Percentiles rank a stretch among this genome's conserved stretches.
Evolutionary conservation across 2,113 vertebrate species (phyloP).

Genomic region (Hippocampus zosterae): DNA sequence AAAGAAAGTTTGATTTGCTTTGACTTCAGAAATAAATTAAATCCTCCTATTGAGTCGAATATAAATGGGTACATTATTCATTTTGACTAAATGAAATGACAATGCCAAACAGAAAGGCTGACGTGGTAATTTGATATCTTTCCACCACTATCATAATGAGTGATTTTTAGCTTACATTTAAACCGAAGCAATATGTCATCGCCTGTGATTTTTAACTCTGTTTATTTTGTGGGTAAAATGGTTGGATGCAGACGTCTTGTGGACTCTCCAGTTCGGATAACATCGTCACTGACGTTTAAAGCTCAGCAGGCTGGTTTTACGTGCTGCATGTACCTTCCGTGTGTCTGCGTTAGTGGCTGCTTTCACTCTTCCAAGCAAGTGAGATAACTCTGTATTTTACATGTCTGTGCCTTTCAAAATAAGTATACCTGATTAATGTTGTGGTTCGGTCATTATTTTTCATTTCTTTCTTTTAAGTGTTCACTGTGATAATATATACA

Average conservation of each 20-base stretch:
- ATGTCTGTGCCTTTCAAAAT: background rate
- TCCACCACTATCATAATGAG: background rate
- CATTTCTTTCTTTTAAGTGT: background rate
- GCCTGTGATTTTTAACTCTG: background rate
- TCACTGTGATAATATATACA: too few relatives aligned
- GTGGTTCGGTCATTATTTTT: background rate
- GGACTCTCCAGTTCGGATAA: conserved; percentile 54
- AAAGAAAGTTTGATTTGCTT: background rate
- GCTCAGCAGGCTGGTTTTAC: conserved; percentile 40
- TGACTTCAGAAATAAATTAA: background rate
- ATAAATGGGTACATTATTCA: background rate
- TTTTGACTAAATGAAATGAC: too few relatives aligned
- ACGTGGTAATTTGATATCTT: background rate
- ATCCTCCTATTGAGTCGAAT: background rate
- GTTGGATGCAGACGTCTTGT: conserved; percentile 56
- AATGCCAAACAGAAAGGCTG: background rate
- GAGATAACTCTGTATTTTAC: background rate
- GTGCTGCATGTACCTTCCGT: background rate
- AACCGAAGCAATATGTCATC: conserved; percentile 54
- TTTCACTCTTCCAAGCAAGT: background rate
- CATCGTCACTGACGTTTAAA: conserved; percentile 56
- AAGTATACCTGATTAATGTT: background rate
- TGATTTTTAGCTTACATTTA: conserved; percentile 37
- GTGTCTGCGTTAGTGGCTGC: background rate
- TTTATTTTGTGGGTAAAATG: conserved; percentile 60